A percentile compares a stretch with the other conserved stretches of the same genome.
phyloP scores from a whole-genome alignment of 2,113 vertebrate species.

The Edolisoma coerulescens region DNA sequence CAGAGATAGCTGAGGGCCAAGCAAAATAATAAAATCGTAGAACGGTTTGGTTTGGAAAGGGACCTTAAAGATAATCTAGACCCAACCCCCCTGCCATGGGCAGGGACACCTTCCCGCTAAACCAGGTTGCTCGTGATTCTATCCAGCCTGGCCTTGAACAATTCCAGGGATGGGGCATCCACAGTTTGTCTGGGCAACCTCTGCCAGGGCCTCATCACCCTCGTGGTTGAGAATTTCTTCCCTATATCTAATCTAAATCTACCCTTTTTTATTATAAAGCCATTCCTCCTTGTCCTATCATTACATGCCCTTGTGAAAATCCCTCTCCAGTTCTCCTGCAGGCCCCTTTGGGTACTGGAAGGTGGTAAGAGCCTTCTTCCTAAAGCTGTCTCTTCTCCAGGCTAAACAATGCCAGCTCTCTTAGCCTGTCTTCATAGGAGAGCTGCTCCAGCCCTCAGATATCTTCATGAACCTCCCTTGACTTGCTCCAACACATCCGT shows the following conservation, averaged over 20 bases:
- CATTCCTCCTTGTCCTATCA: neutral
- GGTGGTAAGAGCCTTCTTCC: neutral
- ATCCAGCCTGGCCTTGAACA: neutral
- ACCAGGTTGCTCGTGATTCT: neutral
- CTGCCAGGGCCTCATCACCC: neutral
- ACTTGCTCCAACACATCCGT: neutral
- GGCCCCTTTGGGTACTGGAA: neutral
- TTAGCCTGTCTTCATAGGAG: neutral
- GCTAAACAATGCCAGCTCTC: neutral
- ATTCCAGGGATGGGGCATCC: neutral
- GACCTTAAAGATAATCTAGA: neutral
- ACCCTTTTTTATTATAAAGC: neutral
- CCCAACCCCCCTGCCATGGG: accelerated
- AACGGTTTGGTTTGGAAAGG: neutral
- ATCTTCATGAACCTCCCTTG: neutral
- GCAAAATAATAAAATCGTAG: neutral
- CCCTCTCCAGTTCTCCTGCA: neutral
- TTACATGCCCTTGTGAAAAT: neutral
- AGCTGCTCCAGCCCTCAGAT: neutral
- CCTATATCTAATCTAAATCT: neutral
- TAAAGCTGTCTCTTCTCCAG: neutral
- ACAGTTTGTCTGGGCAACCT: neutral
- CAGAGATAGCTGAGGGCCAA: neutral
- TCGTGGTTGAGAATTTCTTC: neutral
- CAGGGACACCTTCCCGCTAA: neutral